Conservation (phyloP, 1,140 invertebrate genomes). For the Diachasma alloeum region DNA sequence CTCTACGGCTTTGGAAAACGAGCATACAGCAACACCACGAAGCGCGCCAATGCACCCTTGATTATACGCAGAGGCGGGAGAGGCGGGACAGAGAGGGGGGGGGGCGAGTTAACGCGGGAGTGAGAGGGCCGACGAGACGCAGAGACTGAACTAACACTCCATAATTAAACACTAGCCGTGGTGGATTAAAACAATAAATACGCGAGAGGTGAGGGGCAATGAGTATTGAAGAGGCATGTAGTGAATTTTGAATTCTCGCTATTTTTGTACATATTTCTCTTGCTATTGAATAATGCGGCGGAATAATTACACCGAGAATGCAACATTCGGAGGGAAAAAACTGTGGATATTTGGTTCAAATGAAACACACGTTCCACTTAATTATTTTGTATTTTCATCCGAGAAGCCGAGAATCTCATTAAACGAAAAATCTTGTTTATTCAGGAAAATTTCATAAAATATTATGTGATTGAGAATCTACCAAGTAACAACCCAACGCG, state of each 20-base stretch:
- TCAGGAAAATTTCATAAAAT: too few relatives aligned
- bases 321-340: neutral
- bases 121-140: neutral
- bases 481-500: too few relatives aligned
- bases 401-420: too few relatives aligned
- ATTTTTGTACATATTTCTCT: neutral
- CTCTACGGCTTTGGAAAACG: neutral
- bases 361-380: too few relatives aligned
- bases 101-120: neutral
- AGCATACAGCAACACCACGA: neutral
- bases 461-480: too few relatives aligned
- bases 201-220: conserved; percentile 1
- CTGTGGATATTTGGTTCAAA: too few relatives aligned
- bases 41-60: neutral
- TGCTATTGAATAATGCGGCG: neutral
- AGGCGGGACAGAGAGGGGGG: too few relatives aligned
- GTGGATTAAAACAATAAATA: conserved; percentile 63
- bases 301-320: neutral
- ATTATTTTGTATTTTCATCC: too few relatives aligned
- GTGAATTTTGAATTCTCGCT: neutral
- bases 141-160: conserved; percentile 47
- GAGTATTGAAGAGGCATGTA: neutral
- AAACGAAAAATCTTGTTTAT: too few relatives aligned
- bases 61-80: neutral
- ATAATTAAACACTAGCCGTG: conserved; percentile 56